Evolutionary conservation across 35 echinoderm and acorn worm genomes (phyloP).

Genomic region (Lytechinus variegatus): DNA sequence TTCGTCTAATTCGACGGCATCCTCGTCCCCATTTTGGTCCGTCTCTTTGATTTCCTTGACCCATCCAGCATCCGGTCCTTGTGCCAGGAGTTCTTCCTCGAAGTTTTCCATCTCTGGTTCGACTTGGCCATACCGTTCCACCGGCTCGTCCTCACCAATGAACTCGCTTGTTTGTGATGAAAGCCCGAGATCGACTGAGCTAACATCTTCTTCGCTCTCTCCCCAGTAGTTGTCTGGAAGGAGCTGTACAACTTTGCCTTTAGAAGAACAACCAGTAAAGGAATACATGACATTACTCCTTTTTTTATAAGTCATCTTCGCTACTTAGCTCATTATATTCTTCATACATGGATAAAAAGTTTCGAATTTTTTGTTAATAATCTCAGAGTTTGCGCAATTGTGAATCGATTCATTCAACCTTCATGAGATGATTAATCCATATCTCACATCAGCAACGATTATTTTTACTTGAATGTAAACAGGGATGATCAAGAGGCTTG

Average conservation of each 20-base stretch:
- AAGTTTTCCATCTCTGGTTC: slow-evolving; percentile 44
- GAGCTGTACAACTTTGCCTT: slow-evolving; percentile 43
- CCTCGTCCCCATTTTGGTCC: slow-evolving; percentile 28
- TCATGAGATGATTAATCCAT: no score
- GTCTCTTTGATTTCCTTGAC: slow-evolving; percentile 41
- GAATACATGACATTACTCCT: no score
- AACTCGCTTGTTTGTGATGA: slow-evolving; percentile 24
- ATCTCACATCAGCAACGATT: no score
- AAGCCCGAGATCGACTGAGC: background rate
- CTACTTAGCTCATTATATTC: no score
- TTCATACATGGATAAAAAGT: no score
- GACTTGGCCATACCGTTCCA: background rate
- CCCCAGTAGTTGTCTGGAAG: slow-evolving; percentile 41
- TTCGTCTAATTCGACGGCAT: background rate
- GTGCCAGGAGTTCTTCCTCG: slow-evolving; percentile 25
- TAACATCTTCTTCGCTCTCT: background rate
- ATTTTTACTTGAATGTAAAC: no score
- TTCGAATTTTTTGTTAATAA: no score
- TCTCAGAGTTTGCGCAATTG: no score
- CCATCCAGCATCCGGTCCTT: background rate
- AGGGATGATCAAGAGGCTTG: no score
- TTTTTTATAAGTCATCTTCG: no score
- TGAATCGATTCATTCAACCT: no score
- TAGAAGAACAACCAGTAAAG: background rate
- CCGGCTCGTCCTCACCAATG: background rate